Evolutionary conservation across 2,888 invertebrate genomes (phyloP), one percentile per base, ranked within the genome.

Genomic region (Sminthurides aquaticus): DNA sequence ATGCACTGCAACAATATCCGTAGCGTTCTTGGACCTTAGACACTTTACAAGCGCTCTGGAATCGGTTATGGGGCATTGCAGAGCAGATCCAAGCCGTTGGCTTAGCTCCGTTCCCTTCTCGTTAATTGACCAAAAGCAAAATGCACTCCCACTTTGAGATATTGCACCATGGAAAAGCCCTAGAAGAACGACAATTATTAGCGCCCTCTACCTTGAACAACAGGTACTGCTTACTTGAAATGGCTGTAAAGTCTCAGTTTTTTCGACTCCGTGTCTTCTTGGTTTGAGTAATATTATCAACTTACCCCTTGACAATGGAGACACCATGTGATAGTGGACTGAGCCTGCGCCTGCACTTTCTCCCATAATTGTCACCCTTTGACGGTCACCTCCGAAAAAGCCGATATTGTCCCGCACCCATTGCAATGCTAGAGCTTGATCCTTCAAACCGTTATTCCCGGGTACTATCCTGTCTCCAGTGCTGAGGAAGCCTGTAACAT

Each of bases 51-150:
- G 68, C 49, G 69, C 64, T 1, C 24, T 25, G 0, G 72, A 70
- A 18, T 61, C 62, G 11, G 67, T 67, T 24, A 65, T 67, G 34
- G 67, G 67, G 52, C 74, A 74, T 22, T 69, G 68, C 24, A 72
- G 43, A 18, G 60, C 11, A 0, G 58, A 56, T 1, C 66, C 68
- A 25, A 65, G 67, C 26, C 58, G 59, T 25, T 61, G 48, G 1
- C 66, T 61, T 15, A 67, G 60, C 22, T 66, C 68, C 8, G 58
- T 52, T 1, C 66, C 67, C 8, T 57, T 48, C 55, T 74, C 72
- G 18, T 64, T 62, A 61, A 74, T 69, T 3, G 71, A 70, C 74
- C 74, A 74, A 60, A 71, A 72, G 43, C 74, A 74, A 20, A 67
- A 62, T 5, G 70, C 67, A 61, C 70, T 70, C n/a, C 74, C 74